phyloP scores from a whole-genome alignment of 2,797 vertebrate species.

The Dallia pectoralis region DNA sequence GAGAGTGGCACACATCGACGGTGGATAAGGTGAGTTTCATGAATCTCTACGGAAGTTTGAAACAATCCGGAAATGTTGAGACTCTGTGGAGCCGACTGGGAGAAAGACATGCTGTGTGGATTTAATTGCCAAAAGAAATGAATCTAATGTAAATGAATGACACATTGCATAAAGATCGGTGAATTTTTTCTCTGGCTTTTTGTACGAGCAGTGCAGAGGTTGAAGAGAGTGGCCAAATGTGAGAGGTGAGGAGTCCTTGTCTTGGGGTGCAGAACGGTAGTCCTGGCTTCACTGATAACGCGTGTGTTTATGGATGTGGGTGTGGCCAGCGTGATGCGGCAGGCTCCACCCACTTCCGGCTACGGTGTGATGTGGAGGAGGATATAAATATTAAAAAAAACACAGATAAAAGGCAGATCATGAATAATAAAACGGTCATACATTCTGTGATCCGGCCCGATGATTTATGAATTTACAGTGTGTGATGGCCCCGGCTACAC shows the following conservation, averaged over 20 bases:
- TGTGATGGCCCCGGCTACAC: conserved; percentile 61
- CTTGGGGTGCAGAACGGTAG: not conserved
- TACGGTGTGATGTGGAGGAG: conserved; percentile 64
- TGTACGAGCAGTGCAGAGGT: not conserved
- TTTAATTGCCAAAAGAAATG: not conserved
- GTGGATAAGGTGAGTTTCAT: not conserved
- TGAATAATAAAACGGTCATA: conserved; percentile 83
- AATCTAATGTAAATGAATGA: not conserved
- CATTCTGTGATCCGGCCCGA: conserved; percentile 69
- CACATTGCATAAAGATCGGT: not conserved
- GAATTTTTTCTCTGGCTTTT: not conserved
- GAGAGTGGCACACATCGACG: not conserved
- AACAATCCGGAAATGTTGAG: not conserved
- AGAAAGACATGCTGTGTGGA: not conserved
- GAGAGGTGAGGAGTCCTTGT: not conserved
- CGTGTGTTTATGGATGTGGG: conserved; percentile 3
- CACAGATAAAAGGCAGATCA: conserved; percentile 80
- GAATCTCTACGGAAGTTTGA: not conserved
- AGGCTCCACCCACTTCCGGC: conserved; percentile 10
- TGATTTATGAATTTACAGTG: conserved; percentile 79
- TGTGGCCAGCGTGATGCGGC: conserved; percentile 35
- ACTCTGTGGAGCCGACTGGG: not conserved
- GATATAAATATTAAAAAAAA: conserved; percentile 78
- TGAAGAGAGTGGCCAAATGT: not conserved
- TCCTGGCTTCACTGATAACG: not conserved